Evolutionary conservation across 2,113 vertebrate species (phyloP), one percentile per base, ranked within the genome.

Genomic region (Baryphthengus martii): DNA sequence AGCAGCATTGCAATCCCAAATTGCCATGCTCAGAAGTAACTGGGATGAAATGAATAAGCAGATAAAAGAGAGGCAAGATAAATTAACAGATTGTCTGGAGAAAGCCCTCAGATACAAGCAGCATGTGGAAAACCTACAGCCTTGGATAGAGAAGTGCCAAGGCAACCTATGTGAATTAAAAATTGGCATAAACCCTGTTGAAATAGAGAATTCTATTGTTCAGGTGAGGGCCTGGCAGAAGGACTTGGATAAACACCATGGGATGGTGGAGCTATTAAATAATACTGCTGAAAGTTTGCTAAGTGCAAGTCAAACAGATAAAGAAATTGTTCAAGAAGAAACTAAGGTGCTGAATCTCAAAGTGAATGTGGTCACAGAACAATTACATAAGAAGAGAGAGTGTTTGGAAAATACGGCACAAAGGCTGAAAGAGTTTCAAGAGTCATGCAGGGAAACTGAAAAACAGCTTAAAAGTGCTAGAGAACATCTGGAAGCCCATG

Each of bases 241-340:
- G 88, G 99, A 99, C 76, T 97, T 99, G 49, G 99, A 99, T 96
- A 99, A 99, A 68, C 99, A 98, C 90, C 98, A 99, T 12, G 98
- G 98, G 18, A 97, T 98, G 97, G 97, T 99, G 76, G 99, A 99
- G 85, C 97, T 99, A 55, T 97, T 99, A 65, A 99, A 98, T 77
- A 93, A 98, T 7, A 98, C 98, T 58, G 98, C 99, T 33, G 98
- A 98, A 31, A 98, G 97, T 94, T 98, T 99, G 72, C 97, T 99
- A 18, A 98, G 96, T 76, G 98, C 98, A 66, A 98, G 98, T 94
- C 97, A 99, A 70, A 90, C 92, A 6, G 99, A 99, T 97, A 98
- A 98, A 55, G 98, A 99, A 28, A 53, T 89, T 13, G 52, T 99
- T 84, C 97, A 95, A 75, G 98, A 99, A 68, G 98, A 99, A 95